phyloP scores from a whole-genome alignment of 1,140 invertebrate species.

The Bicyclus anynana region DNA sequence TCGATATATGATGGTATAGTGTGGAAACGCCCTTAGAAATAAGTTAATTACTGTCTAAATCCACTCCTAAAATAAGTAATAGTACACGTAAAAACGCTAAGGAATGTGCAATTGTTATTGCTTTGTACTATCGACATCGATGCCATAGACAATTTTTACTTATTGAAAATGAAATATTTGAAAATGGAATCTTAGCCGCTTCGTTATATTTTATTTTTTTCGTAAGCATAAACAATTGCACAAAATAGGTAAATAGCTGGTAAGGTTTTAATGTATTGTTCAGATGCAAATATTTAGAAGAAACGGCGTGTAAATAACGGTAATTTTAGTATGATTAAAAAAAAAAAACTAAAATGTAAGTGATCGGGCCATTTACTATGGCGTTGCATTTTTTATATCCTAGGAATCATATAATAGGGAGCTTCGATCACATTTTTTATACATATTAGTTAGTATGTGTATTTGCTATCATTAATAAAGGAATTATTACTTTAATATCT shows the following conservation, averaged over 20 bases:
- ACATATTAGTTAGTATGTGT: constrained; percentile 39
- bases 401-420: constrained; percentile 41
- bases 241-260: constrained; percentile 50
- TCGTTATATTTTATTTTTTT: constrained; percentile 15
- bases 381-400: constrained; percentile 58
- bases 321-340: constrained; percentile 48
- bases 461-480: constrained; percentile 34
- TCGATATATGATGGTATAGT: too few relatives aligned
- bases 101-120: constrained; percentile 67
- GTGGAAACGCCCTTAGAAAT: constrained; percentile 20
- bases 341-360: constrained; percentile 39
- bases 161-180: constrained; percentile 20
- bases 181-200: constrained; percentile 25
- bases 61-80: constrained; percentile 60
- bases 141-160: constrained; percentile 42
- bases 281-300: constrained; percentile 76
- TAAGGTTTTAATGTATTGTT: constrained; percentile 76
- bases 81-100: constrained; percentile 53
- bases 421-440: constrained; percentile 44
- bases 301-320: constrained; percentile 68
- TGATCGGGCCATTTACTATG: constrained; percentile 41
- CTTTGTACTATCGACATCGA: constrained; percentile 28
- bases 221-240: constrained; percentile 61
- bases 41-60: constrained; percentile 69
- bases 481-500: constrained; percentile 28